Base-by-base conservation (phyloP, 2,888 invertebrate species). In the Hylaea fasciaria region DNA sequence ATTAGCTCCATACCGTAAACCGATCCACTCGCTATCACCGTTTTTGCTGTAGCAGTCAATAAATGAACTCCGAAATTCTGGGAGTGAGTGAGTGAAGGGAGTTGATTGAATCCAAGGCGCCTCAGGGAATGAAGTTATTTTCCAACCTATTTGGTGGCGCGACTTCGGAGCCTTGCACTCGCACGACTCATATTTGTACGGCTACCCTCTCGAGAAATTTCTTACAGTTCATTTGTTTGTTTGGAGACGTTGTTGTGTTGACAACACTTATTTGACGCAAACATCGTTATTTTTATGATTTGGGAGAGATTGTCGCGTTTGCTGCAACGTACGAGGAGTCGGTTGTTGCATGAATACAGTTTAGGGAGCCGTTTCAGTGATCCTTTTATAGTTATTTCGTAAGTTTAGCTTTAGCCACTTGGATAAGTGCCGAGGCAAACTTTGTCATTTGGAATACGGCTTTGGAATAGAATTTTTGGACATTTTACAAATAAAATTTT, bases 61-160 rank as follows among this genome's bases (percentile, higher is more conserved):
- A 90, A 90, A 90, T 89, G 87, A 89, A 91, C 90, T 88, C 86
- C 87, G 79, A 90, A 89, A 87, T 87, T 87, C 85, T 88, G 89
- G 89, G 40, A 56, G 46, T 49, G 52, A 22, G 22, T 22, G 22
- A 22, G 22, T 22, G 22, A 22, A 90, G 90, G 86, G 83, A 83
- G 80, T 86, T 89, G 91, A 92, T 92, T 92, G 91, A 90, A 91
- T 90, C 89, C 81, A 85, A 52, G 44, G 82, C 80, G 87, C 91
- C 89, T 87, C 78, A 80, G 89, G 89, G 89, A 87, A 85, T 80
- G 78, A 81, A 85, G 86, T 87, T 89, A 89, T 90, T 91, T 91
- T 88, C 89, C 90, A 82, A 88, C 83, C 88, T 89, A 89, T 91
- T 89, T 89, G 84, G 83, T 88, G 81, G 77, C 79, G 76, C 82